Conservation (phyloP, 2,113 vertebrate species). For the Terrapene triunguis region DNA sequence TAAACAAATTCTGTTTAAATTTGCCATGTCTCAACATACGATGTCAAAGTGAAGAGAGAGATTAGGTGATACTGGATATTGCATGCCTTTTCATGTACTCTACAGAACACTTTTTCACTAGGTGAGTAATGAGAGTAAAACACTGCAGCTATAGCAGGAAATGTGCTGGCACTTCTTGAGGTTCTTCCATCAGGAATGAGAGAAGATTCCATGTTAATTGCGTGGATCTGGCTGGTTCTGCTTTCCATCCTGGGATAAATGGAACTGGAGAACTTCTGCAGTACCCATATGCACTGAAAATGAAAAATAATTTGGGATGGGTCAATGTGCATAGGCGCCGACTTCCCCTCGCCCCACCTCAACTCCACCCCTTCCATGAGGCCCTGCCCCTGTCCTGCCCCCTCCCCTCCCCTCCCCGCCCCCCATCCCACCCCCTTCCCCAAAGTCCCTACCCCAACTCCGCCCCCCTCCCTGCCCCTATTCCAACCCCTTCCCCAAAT, state of each 20-base stretch:
- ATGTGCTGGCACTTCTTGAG: background rate
- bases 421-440: too few species aligned
- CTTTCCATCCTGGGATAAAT: background rate
- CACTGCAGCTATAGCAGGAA: background rate
- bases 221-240: background rate
- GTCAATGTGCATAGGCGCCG: too few species aligned
- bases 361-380: too few species aligned
- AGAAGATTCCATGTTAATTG: background rate
- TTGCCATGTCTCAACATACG: background rate
- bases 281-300: constrained; percentile 73
- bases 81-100: background rate
- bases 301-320: background rate
- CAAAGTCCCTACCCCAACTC: too few species aligned
- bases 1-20: background rate
- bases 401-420: too few species aligned
- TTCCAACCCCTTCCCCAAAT: too few species aligned
- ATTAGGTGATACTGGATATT: background rate
- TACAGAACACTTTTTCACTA: background rate
- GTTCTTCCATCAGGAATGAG: background rate
- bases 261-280: constrained; percentile 79
- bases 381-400: too few species aligned
- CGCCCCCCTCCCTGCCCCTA: too few species aligned
- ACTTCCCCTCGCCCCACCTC: too few species aligned
- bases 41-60: background rate
- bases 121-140: background rate